phyloP scores from a whole-genome alignment of 2,888 invertebrate species.

The Tuta absoluta region DNA sequence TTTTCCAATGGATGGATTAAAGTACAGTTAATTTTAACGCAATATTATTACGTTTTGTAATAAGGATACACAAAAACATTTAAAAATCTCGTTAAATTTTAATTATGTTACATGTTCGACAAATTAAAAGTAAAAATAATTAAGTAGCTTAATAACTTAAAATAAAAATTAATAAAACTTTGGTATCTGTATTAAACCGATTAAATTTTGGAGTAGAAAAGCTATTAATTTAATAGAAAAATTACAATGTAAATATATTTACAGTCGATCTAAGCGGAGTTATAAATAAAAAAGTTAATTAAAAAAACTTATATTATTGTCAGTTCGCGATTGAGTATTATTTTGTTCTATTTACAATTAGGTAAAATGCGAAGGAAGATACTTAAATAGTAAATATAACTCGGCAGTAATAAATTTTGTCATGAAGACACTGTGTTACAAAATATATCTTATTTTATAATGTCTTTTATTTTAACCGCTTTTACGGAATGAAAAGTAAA shows the following conservation, averaged over 20 bases:
- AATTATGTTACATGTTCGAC: constrained; percentile 17
- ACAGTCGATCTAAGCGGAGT: constrained; percentile 60
- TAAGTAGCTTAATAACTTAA: constrained; percentile 74
- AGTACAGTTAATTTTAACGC: constrained; percentile 48
- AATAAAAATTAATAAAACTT: constrained; percentile 77
- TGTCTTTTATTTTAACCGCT: not conserved
- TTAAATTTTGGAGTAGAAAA: constrained; percentile 76
- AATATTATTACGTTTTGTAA: constrained; percentile 38
- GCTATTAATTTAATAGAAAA: constrained; percentile 67
- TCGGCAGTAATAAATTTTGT: constrained; percentile 20
- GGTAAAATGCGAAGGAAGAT: constrained; percentile 51
- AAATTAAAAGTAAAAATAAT: constrained; percentile 59
- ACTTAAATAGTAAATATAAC: constrained; percentile 34
- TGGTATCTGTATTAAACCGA: constrained; percentile 80
- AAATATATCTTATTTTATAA: not conserved
- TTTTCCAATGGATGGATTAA: constrained; percentile 75
- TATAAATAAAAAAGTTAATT: constrained; percentile 66
- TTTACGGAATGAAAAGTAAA: not conserved
- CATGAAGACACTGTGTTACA: constrained; percentile 10
- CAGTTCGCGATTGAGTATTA: constrained; percentile 79
- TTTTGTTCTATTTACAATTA: constrained; percentile 57
- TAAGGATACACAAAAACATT: constrained; percentile 15
- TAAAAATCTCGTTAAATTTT: not conserved
- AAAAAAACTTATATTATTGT: constrained; percentile 77
- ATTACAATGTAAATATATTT: constrained; percentile 69